phyloP scores from a whole-genome alignment of 2,113 vertebrate genomes.

The Tiliqua scincoides region DNA sequence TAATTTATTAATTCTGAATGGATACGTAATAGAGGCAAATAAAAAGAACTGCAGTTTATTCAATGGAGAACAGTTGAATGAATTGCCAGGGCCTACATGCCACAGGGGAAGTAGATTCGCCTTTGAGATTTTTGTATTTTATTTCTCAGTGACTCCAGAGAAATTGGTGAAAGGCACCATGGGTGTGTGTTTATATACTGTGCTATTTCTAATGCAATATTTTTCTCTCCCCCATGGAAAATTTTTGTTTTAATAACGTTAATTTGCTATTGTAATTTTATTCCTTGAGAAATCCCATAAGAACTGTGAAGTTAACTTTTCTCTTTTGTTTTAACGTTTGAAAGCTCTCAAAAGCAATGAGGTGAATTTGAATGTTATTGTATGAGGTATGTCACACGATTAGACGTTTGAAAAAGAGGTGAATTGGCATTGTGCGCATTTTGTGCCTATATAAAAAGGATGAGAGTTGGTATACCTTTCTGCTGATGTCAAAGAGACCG shows the following conservation, averaged over 20 bases:
- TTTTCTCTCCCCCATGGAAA: neutral
- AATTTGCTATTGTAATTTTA: slow-evolving; percentile 17
- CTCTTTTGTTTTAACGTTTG: neutral
- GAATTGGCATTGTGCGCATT: slow-evolving; percentile 6
- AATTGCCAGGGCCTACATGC: neutral
- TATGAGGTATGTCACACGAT: neutral
- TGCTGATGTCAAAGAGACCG: neutral
- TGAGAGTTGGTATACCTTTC: neutral
- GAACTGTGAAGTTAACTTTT: neutral
- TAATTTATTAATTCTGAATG: neutral
- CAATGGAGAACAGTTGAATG: neutral
- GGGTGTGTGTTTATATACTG: neutral
- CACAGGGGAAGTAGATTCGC: neutral
- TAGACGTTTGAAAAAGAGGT: neutral
- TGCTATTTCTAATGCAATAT: neutral
- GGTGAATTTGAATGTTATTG: neutral
- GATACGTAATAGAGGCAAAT: neutral
- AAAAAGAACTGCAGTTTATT: neutral
- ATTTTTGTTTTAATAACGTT: neutral
- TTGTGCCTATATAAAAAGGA: neutral
- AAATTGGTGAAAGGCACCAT: neutral
- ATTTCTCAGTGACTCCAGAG: neutral
- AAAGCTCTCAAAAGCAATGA: neutral
- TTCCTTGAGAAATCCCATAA: slow-evolving; percentile 1
- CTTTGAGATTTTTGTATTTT: neutral